These are phyloP conservation scores for Sorex araneus DNA, from an alignment of 2,113 vertebrate species.

Conservation along the genomic window DNA sequence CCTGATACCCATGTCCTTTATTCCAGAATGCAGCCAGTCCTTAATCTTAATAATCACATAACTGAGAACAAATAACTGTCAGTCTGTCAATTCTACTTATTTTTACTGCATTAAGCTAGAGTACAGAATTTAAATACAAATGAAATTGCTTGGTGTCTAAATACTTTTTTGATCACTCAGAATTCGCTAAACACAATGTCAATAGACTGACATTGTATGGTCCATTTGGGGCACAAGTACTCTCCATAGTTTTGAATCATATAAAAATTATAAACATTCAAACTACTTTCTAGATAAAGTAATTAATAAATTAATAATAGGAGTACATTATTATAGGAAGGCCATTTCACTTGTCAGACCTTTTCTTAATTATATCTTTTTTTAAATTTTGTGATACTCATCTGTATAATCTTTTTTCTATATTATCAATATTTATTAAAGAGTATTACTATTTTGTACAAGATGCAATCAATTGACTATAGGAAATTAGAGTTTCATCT, in stretches of 20 bases:
- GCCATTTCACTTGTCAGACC: constrained; percentile 4
- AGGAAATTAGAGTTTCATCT: not conserved
- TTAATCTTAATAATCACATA: constrained; percentile 17
- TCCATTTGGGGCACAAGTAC: not conserved
- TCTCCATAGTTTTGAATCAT: constrained; percentile 36
- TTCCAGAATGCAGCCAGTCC: not conserved
- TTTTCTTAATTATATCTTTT: not conserved
- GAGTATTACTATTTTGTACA: constrained; percentile 5
- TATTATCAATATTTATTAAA: constrained; percentile 21
- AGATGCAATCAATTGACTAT: not conserved
- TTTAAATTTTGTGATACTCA: not conserved
- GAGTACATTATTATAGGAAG: not conserved
- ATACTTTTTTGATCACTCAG: not conserved
- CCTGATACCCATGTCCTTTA: not conserved
- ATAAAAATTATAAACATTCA: not conserved
- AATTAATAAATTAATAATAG: not conserved
- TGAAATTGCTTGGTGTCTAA: not conserved
- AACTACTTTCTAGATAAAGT: not conserved
- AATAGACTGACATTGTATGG: not conserved
- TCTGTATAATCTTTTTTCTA: not conserved
- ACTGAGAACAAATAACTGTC: not conserved
- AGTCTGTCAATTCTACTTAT: not conserved
- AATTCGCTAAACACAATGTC: constrained; percentile 17
- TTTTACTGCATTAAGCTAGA: constrained; percentile 34
- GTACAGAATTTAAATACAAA: not conserved